Base-by-base conservation (phyloP, 2,797 vertebrate species). In the Anabacerthia variegaticeps region DNA sequence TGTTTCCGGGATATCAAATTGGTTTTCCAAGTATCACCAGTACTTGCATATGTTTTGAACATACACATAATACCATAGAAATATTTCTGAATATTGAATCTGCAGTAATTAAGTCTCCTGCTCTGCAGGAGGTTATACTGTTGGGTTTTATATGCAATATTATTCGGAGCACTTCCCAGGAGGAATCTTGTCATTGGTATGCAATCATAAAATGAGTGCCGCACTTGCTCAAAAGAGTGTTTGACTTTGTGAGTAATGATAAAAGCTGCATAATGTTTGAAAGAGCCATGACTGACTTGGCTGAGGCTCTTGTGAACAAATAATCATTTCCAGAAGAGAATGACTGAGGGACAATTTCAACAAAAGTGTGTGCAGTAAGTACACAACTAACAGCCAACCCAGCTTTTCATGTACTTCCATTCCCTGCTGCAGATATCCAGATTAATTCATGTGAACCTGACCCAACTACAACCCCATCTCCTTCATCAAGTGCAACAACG, bases 381-480 rank as follows among this genome's bases (percentile, higher is more conserved):
- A 81, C 28, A 85, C 78, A 85, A 48, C 26, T 44, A 59, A 24
- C 30, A 56, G 17, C 43, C 36, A 79, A 36, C 34, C 48, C 18
- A 90, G 65, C 9, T 84, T 41, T 59, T 27, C 19, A 75, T 4
- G 6, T 24, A 55, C 93, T 94, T 94, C 32, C 81, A 69, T 82
- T 72, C 81, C 34, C 66, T 66, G 28, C 36, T 75, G 75, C 94
- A 98, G 98, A 98, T 92, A 90, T 43, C 46, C 92, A 94, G 65
- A 92, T 97, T 69, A 97, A 98, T 92, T 98, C 98, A 2, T 98
- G 98, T 84, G 27, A 93, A 54, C 97, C 98, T 51, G 97, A 98
- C 55, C 92, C 89, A 77, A 54, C 56, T 39, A 95, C 96, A 68
- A 73, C 89, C 19, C 9, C 21, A 48, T 26, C 32, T n/a, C 59